Conservation (phyloP, 1,140 invertebrate species). For the Pseudomyrmex dendroicus region DNA sequence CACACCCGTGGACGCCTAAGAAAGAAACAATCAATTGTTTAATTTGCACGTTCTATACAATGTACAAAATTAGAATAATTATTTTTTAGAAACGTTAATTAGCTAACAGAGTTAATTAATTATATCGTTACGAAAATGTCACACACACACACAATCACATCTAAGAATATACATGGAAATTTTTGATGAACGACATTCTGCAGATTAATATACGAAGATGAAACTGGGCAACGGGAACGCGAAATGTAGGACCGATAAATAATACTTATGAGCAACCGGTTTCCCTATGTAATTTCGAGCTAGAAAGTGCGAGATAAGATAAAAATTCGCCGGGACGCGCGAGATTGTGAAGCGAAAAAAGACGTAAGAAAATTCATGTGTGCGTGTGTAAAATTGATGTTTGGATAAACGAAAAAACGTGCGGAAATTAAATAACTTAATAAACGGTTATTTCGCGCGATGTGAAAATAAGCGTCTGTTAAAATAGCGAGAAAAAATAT, state of each 20-base stretch:
- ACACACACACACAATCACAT: no score
- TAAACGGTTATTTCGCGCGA: background rate
- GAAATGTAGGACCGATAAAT: conserved; percentile 52
- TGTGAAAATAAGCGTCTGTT: conserved; percentile 3
- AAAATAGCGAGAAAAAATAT: background rate
- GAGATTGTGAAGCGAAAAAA: background rate
- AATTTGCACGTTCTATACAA: background rate
- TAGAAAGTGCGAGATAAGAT: conserved; percentile 40
- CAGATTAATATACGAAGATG: conserved; percentile 20
- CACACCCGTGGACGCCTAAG: conserved; percentile 62
- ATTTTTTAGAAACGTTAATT: background rate
- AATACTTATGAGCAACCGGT: conserved; percentile 36
- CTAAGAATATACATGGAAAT: background rate
- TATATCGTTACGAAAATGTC: no score
- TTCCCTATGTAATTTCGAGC: conserved; percentile 49
- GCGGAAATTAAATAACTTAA: conserved; percentile 1
- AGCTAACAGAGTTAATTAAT: background rate
- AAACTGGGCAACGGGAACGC: conserved; percentile 57
- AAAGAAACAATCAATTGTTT: background rate
- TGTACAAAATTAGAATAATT: background rate
- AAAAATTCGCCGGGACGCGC: conserved; percentile 16
- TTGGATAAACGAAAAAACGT: background rate
- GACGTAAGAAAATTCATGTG: background rate
- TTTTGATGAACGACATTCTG: background rate
- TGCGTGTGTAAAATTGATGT: conserved; percentile 1